Base-by-base conservation (phyloP, 2,888 invertebrate species). In the Diabrotica balteata region DNA sequence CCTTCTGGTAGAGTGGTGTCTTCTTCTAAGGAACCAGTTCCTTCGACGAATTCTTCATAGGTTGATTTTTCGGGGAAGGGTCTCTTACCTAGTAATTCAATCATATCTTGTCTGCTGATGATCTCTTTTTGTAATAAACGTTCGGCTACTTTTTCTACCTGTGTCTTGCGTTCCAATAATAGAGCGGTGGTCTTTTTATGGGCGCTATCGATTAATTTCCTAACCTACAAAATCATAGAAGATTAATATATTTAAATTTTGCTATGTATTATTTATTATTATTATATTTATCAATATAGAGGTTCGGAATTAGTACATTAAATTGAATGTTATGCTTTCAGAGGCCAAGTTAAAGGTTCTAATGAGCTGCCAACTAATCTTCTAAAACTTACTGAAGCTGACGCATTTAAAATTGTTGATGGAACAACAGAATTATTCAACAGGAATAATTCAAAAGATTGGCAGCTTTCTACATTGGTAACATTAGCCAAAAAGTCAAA, bases 1-100 rank as follows among this genome's bases (percentile, higher is more conserved):
- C 98, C 98, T 85, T 96, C 95, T 0, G 99, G 99, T 76, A 99
- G 87, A 0, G 90, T 85, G 0, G 97, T 97, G 79, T 99, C 95
- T 84, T 99, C 99, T 73, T 99, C 99, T 78, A 98, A 90, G 0
- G 98, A 97, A 2, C 98, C 98, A 0, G 97, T 97, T 2, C 97
- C 97, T 85, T 97, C 98, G 0, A 99, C 99, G 84, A 99, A 99
- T 81, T 99, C 95, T 84, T 99, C 99, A 80, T 99, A 99, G 8
- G 98, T 98, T 10, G 98, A 97, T 86, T 98, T 98, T 84, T 99
- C 99, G 9, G 93, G 93, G 89, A 99, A 99, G 0, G 99, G 99
- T 75, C 99, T 87, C 45, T 63, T 63, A 17, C 64, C 64, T 57
- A 99, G 86, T 47, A 99, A 85, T 83, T 98, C 97, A 71, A 98